Percentiles rank a stretch among this genome's conserved stretches.
Conservation (phyloP, 2,797 vertebrate species). For the Champsocephalus esox region DNA sequence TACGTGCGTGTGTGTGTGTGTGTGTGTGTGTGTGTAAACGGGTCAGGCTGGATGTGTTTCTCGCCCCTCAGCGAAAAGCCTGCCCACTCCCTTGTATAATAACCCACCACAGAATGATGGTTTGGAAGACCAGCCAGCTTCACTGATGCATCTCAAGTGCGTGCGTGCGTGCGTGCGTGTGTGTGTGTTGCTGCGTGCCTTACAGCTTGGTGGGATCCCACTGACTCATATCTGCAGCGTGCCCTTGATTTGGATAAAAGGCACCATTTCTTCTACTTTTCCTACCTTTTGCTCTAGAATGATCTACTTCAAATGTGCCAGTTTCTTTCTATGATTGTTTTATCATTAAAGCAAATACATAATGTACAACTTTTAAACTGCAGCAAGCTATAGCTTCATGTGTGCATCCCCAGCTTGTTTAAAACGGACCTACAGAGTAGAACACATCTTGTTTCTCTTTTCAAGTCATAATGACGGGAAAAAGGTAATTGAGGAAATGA, state of each 20-base stretch:
- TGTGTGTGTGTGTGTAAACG: conserved; percentile 41
- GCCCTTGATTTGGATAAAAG: conserved; percentile 67
- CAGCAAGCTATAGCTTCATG: conserved; percentile 25
- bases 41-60: conserved; percentile 59
- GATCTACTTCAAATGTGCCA: no score
- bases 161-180: background rate
- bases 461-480: conserved; percentile 64
- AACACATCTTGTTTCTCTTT: conserved; percentile 37
- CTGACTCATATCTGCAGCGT: conserved; percentile 35
- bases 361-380: conserved; percentile 11
- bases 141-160: conserved; percentile 54
- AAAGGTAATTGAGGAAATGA: conserved; percentile 76
- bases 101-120: conserved; percentile 52
- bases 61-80: conserved; percentile 47
- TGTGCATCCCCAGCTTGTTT: conserved; percentile 32
- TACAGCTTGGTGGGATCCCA: conserved; percentile 42
- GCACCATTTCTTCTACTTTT: no score
- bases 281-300: no score
- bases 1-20: conserved; percentile 24
- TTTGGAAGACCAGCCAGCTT: conserved; percentile 65
- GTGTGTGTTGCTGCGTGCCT: conserved; percentile 43
- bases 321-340: background rate
- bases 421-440: conserved; percentile 52
- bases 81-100: conserved; percentile 66
- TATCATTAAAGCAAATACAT: conserved; percentile 18